These are phyloP conservation scores for Macrosoma leucophasiata DNA, from an alignment of 2,888 invertebrate genomes.

Conservation along the genomic window DNA sequence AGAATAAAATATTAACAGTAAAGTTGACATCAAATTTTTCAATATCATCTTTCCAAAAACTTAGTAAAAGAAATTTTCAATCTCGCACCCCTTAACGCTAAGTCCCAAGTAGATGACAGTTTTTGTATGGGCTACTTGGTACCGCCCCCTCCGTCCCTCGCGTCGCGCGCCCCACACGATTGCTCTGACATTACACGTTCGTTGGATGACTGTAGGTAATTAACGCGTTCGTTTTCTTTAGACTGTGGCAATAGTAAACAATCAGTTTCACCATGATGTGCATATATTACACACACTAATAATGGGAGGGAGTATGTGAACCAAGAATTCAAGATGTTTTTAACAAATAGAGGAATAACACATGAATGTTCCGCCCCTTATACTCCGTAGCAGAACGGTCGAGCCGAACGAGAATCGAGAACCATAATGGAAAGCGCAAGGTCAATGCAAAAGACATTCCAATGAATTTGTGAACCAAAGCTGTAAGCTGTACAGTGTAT, in stretches of 20 bases:
- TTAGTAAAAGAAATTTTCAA: too few species aligned
- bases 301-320: not conserved
- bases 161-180: too few species aligned
- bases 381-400: constrained; percentile 29
- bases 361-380: constrained; percentile 10
- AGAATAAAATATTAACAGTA: too few species aligned
- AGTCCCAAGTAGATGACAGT: too few species aligned
- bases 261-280: not conserved
- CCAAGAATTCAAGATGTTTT: not conserved
- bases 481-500: constrained; percentile 22
- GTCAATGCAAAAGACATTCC: constrained; percentile 15
- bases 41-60: too few species aligned
- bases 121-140: too few species aligned
- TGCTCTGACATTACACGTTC: too few species aligned
- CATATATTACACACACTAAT: not conserved
- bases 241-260: not conserved
- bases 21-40: too few species aligned
- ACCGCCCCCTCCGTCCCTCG: too few species aligned
- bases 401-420: constrained; percentile 25
- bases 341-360: not conserved
- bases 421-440: constrained; percentile 24
- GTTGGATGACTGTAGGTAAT: too few species aligned
- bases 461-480: constrained; percentile 24
- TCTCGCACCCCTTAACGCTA: too few species aligned
- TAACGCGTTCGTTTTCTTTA: too few species aligned